Percentiles rank a stretch among this genome's conserved stretches.
Conservation (phyloP, 1,140 invertebrate genomes). For the Cardiocondyla obscurior region DNA sequence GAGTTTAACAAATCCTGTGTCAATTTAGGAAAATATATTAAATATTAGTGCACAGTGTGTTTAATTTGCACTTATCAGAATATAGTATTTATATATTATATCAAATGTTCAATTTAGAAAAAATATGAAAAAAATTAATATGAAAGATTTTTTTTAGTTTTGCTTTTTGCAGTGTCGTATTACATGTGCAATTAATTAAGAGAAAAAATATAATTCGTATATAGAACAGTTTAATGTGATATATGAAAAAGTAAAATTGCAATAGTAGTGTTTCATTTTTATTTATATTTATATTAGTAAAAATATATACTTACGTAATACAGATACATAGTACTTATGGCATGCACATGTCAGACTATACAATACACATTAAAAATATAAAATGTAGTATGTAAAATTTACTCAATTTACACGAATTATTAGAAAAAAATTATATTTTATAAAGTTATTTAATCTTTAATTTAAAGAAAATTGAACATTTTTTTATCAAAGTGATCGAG, state of each 20-base stretch:
- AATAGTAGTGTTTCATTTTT: background rate
- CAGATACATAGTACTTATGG: background rate
- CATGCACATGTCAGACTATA: constrained; percentile 24
- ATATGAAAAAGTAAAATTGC: constrained; percentile 4
- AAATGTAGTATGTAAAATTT: background rate
- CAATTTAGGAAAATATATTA: constrained; percentile 16
- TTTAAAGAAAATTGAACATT: constrained; percentile 8
- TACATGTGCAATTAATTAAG: constrained; percentile 10
- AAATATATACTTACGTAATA: background rate
- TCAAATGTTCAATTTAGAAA: background rate
- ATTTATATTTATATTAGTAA: constrained; percentile 40
- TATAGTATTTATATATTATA: constrained; percentile 13
- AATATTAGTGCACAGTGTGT: constrained; percentile 25
- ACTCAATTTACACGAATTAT: background rate
- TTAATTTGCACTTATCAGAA: constrained; percentile 14
- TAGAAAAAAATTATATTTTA: background rate
- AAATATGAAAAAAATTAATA: background rate
- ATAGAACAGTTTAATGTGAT: background rate
- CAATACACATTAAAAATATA: constrained; percentile 14
- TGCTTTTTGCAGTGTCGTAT: constrained; percentile 6
- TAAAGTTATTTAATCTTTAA: too few species aligned
- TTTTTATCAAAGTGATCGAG: background rate
- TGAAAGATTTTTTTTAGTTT: background rate
- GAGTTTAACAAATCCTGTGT: background rate
- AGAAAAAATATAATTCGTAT: background rate